These are phyloP conservation scores for Spodoptera picta DNA, from an alignment of 2,888 invertebrate species.

Conservation along the genomic window DNA sequence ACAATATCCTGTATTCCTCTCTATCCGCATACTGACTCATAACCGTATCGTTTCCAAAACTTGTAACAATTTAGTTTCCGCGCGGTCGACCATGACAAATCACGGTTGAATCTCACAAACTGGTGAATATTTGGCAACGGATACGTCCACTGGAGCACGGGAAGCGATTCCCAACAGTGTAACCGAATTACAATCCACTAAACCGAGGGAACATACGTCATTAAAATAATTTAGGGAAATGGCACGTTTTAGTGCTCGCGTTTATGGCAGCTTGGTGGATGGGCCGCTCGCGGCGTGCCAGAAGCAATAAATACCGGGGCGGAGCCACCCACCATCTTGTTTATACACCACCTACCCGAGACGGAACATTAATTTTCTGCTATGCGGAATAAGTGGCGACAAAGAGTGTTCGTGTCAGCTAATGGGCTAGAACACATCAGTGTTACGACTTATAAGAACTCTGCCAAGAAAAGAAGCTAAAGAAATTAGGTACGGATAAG, in stretches of 20 bases:
- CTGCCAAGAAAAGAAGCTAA: slow-evolving; percentile 61
- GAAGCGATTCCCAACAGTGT: slow-evolving; percentile 68
- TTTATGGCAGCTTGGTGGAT: slow-evolving; percentile 77
- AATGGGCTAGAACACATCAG: slow-evolving; percentile 76
- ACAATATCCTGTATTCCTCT: slow-evolving; percentile 59
- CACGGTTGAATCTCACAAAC: slow-evolving; percentile 56
- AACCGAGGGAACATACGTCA: slow-evolving; percentile 77
- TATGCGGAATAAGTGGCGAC: slow-evolving; percentile 79
- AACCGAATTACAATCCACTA: slow-evolving; percentile 78
- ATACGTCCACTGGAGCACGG: slow-evolving; percentile 56
- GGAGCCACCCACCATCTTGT: slow-evolving; percentile 77
- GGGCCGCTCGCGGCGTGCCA: slow-evolving; percentile 71
- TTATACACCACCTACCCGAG: slow-evolving; percentile 75
- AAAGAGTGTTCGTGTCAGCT: slow-evolving; percentile 75
- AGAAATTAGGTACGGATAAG: slow-evolving; percentile 48
- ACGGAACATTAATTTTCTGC: slow-evolving; percentile 79
- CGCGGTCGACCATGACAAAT: slow-evolving; percentile 61
- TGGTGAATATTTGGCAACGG: slow-evolving; percentile 69
- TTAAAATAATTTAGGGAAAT: slow-evolving; percentile 84
- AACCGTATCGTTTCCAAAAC: slow-evolving; percentile 59
- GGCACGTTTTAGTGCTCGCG: slow-evolving; percentile 80
- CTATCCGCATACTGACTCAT: slow-evolving; percentile 59
- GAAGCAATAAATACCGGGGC: slow-evolving; percentile 80
- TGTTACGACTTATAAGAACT: slow-evolving; percentile 65
- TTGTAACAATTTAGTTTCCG: slow-evolving; percentile 57